Base-by-base conservation (phyloP, 2,113 vertebrate genomes). In the Dicaeum eximium region DNA sequence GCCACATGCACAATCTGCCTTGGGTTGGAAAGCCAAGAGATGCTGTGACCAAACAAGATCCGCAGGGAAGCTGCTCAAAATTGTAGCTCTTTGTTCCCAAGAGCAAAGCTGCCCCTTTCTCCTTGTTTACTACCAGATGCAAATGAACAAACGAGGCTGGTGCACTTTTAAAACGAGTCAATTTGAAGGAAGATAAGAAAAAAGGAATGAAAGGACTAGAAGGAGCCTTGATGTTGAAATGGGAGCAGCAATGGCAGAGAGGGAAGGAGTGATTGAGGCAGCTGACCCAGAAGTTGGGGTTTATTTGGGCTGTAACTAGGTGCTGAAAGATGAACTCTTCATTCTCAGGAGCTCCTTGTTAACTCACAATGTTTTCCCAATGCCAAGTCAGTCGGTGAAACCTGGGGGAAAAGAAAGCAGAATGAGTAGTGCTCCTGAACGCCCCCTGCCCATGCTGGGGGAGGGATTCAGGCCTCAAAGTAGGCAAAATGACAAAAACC, bases 1-100 rank as follows among this genome's bases (percentile, higher is more conserved):
- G 81, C 94, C 94, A 94, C 93, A 95, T 93, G 95, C 88, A 95
- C 92, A 97, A 86, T 95, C 81, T 93, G 96, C 96, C 93, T 96
- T 96, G 85, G 96, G 95, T 96, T 86, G 88, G 77, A 91, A 96
- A 96, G 77, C 91, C 94, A 94, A 92, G 93, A 91, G 86, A 88
- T 45, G 92, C 87, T 94, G 82, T 88, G 87, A 96, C 93, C 91
- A 92, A 95, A 93, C 47, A 83, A 93, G 73, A 35, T 83, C 90
- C 15, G 1, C 74, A 60, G 96, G 88, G 87, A 90, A 93, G 86
- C 90, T 73, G 91, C 73, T 95, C 72, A 74, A 25, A 93, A 79
- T 90, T 22, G 33, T 31, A 90, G 83, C 78, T 64, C 91, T 92
- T 93, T 93, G 71, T 91, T 92, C 75, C 86, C 89, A 90, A 18